Evolutionary conservation across 2,888 invertebrate genomes (phyloP).

Genomic region (Sipha maydis): DNA sequence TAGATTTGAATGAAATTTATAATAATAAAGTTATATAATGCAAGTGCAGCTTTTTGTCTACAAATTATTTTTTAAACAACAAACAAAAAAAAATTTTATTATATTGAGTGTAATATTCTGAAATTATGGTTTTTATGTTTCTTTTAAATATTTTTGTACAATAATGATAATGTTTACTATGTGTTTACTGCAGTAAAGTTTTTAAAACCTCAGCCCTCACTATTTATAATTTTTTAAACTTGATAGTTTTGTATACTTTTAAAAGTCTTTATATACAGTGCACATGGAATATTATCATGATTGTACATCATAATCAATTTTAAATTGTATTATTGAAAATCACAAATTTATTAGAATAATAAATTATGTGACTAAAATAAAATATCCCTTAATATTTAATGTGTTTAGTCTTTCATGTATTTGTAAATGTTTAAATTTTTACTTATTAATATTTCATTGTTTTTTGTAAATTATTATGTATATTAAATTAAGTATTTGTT

Average conservation of each 20-base stretch:
- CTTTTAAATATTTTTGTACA: constrained; percentile 5
- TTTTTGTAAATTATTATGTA: constrained; percentile 15
- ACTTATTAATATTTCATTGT: constrained; percentile 17
- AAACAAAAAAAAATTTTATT: constrained; percentile 23
- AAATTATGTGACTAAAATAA: too few species aligned
- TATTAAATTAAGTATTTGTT: constrained; percentile 44
- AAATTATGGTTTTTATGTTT: constrained; percentile 1
- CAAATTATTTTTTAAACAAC: constrained; percentile 53
- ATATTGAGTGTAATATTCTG: constrained; percentile 14
- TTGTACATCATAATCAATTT: too few species aligned
- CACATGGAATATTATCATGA: too few species aligned
- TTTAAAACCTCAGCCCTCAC: neutral
- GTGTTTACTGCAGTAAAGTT: neutral
- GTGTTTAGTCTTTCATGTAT: neutral
- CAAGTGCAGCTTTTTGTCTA: constrained; percentile 35
- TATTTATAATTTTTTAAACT: constrained; percentile 1
- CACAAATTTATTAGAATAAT: neutral
- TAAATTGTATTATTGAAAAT: neutral
- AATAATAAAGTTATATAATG: constrained; percentile 5
- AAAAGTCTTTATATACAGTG: neutral
- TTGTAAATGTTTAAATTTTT: constrained; percentile 12
- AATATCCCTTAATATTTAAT: too few species aligned
- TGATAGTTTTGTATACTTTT: constrained; percentile 7
- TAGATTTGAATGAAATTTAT: constrained; percentile 35
- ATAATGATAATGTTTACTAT: neutral